Evolutionary conservation across 2,113 vertebrate species (phyloP).

Genomic region (Calyptommatus sinebrachiatus): DNA sequence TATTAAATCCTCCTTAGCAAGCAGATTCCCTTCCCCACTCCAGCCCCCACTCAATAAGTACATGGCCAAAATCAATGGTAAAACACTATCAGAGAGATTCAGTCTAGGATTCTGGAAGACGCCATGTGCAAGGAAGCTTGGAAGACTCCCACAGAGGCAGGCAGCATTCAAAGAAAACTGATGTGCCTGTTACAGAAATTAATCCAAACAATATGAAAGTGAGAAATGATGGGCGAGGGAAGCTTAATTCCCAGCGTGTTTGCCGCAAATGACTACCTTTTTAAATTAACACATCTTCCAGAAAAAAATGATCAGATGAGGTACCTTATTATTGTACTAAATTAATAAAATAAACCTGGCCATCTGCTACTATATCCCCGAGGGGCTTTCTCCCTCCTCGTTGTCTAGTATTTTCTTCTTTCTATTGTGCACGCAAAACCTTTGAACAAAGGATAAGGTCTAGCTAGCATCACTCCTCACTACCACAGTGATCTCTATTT

Average conservation of each 20-base stretch:
- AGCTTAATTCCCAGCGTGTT: accelerated
- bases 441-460: slow-evolving; percentile 28
- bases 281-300: slow-evolving; percentile 35
- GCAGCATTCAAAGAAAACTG: not conserved
- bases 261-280: slow-evolving; percentile 26
- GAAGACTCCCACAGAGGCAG: not conserved
- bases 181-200: not conserved
- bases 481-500: slow-evolving; percentile 20
- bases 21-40: not conserved
- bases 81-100: not conserved
- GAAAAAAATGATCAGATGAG: slow-evolving; percentile 40
- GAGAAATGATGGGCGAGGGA: accelerated
- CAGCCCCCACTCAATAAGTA: not conserved
- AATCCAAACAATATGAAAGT: not conserved
- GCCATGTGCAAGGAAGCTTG: not conserved
- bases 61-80: not conserved
- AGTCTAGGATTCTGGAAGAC: not conserved
- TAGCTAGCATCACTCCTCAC: not conserved
- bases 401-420: slow-evolving; percentile 25
- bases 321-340: slow-evolving; percentile 44
- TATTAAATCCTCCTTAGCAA: not conserved
- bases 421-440: slow-evolving; percentile 53
- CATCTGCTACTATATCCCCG: slow-evolving; percentile 61
- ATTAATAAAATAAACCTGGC: slow-evolving; percentile 60
- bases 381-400: slow-evolving; percentile 27